Conservation (phyloP, 2,888 invertebrate genomes). For the Epiblema foenella region DNA sequence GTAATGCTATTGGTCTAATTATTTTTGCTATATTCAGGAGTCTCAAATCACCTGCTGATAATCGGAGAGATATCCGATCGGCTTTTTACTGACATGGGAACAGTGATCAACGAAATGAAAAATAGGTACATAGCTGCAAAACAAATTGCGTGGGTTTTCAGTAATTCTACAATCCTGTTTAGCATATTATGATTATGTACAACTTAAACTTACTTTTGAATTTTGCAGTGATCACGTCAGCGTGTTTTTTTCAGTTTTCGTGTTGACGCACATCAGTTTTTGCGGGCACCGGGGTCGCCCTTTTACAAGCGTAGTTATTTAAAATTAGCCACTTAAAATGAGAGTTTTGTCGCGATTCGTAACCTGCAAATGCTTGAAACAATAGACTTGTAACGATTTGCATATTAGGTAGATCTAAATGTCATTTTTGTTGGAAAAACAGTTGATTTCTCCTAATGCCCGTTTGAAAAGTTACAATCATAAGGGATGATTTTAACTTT, state of each 20-base stretch:
- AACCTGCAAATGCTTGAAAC: too few species aligned
- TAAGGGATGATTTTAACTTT: too few species aligned
- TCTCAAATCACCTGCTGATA: background rate
- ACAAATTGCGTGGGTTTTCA: background rate
- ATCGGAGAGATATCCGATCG: background rate
- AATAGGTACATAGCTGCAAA: background rate
- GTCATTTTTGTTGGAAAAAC: too few species aligned
- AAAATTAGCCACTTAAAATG: background rate
- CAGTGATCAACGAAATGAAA: too few species aligned
- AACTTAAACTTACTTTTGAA: background rate
- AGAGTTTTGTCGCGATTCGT: background rate
- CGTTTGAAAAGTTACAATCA: too few species aligned
- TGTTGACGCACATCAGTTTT: constrained; percentile 18
- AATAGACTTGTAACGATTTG: too few species aligned
- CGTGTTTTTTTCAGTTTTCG: background rate
- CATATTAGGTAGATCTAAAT: too few species aligned
- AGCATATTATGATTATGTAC: background rate
- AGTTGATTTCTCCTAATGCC: too few species aligned
- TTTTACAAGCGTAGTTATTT: constrained; percentile 10
- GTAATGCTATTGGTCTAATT: too few species aligned
- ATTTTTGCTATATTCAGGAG: background rate
- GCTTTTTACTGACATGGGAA: background rate
- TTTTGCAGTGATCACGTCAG: background rate
- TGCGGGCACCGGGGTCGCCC: constrained; percentile 15
- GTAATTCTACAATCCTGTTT: background rate